Base-by-base conservation (phyloP, 2,113 vertebrate species). In the Petromus typicus region DNA sequence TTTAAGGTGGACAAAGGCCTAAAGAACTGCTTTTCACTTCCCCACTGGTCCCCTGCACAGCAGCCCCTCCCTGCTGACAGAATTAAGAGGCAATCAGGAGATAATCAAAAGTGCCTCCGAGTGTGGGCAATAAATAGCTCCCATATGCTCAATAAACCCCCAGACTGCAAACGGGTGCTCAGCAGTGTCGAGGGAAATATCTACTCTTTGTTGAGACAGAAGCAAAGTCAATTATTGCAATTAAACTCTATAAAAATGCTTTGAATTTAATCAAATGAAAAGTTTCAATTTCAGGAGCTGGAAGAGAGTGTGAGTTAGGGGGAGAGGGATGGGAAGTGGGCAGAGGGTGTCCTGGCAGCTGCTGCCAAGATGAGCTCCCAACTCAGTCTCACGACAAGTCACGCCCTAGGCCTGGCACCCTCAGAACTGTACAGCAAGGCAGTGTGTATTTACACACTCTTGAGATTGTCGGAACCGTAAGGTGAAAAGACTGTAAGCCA, bases 61-160 rank as follows among this genome's bases (percentile, higher is more conserved):
- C 37, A 82, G 59, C 88, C 94, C 96, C 93, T 94, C 91, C 95
- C 89, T 97, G 90, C 85, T 96, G 79, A 95, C 56, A 97, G 96
- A 97, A 98, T 97, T 97, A 98, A 97, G 97, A 98, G 97, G 94
- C 96, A 96, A 98, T 96, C 97, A 94, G 96, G 96, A 97, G 86
- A 79, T 96, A 97, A 98, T 97, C 97, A 96, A 91, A 96, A 95
- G 79, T 32, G 43, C 78, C 89, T 96, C 96, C 88, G 93, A 95
- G 87, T 80, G 75, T 0, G 0, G 95, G 94, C 92, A 95, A 92
- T 86, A 92, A 97, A 97, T 32, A 95, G 97, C 92, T 97, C 98
- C 97, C 97, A 48, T 3, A 0, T 51, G 97, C 93, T 95, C 97
- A 78, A 56, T 91, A 97, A 97, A 89, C 61, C 80, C 61, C 91